Percentiles rank a stretch among this genome's conserved stretches.
These are phyloP conservation scores for Ellobium chinense DNA, from an alignment of 2,888 invertebrate species.

Conservation along the genomic window DNA sequence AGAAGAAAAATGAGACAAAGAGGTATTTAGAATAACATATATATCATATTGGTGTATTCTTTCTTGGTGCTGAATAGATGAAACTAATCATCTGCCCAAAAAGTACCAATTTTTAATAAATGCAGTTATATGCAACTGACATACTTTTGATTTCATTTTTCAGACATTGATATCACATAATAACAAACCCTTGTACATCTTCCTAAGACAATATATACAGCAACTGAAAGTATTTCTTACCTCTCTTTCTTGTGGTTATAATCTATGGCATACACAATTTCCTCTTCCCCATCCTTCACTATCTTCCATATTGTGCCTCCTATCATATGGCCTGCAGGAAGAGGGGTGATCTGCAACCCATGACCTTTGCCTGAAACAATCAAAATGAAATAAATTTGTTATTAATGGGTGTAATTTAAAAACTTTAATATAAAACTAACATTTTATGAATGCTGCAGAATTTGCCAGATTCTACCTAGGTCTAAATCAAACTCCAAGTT, in stretches of 20 bases:
- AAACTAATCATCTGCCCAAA: background rate
- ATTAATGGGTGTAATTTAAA: too few relatives aligned
- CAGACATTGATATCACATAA: background rate
- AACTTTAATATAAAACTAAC: too few relatives aligned
- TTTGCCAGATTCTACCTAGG: too few relatives aligned
- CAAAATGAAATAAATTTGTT: too few relatives aligned
- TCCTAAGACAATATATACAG: too few relatives aligned
- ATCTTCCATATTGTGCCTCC: slow-evolving; percentile 99
- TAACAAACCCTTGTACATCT: background rate
- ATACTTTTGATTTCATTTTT: background rate
- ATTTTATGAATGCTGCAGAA: too few relatives aligned
- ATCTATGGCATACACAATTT: slow-evolving; percentile 98
- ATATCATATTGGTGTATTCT: too few relatives aligned
- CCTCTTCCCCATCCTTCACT: slow-evolving; percentile 98
- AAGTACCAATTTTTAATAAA: background rate
- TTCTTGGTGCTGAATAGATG: too few relatives aligned
- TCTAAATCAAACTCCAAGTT: too few relatives aligned
- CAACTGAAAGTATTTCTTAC: too few relatives aligned
- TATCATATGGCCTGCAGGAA: slow-evolving; percentile 97
- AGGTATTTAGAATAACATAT: background rate
- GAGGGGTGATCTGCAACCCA: slow-evolving; percentile 94
- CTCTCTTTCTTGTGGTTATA: slow-evolving; percentile 99
- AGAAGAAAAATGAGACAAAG: too few relatives aligned
- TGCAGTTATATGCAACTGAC: too few relatives aligned
- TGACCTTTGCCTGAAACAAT: slow-evolving; percentile 91